Conservation (phyloP, 1,140 invertebrate genomes). For the Pollicipes pollicipes region DNA sequence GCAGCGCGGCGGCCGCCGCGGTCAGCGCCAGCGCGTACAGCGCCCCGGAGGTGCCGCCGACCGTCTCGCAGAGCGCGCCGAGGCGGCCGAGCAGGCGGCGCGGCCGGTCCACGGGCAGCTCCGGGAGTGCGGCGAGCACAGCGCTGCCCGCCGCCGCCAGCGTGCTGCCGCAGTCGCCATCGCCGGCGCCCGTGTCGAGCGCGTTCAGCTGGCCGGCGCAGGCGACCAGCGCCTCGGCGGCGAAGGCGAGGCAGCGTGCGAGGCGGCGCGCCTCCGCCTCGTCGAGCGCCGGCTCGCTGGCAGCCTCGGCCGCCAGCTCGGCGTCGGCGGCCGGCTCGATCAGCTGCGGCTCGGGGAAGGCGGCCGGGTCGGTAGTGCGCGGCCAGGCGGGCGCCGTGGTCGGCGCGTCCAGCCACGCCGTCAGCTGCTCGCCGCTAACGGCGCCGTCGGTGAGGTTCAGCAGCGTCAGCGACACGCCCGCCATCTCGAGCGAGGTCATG, state of each 20-base stretch:
- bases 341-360: not conserved
- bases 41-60: too few species aligned
- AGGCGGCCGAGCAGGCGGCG: not conserved
- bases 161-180: not conserved
- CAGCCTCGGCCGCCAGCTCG: not conserved
- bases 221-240: not conserved
- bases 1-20: not conserved
- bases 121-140: not conserved
- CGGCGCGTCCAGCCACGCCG: not conserved
- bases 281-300: not conserved
- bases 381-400: not conserved
- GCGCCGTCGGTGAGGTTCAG: not conserved
- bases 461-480: not conserved
- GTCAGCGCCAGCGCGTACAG: not conserved
- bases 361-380: too few species aligned
- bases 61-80: not conserved
- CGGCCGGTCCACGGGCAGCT: not conserved
- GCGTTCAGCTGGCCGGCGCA: not conserved
- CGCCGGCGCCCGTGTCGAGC: not conserved
- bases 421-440: not conserved
- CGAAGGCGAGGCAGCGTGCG: not conserved
- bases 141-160: not conserved
- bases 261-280: not conserved
- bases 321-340: too few species aligned
- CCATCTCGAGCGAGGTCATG: not conserved